Conservation (phyloP, 2,113 vertebrate species). For the Pica pica region DNA sequence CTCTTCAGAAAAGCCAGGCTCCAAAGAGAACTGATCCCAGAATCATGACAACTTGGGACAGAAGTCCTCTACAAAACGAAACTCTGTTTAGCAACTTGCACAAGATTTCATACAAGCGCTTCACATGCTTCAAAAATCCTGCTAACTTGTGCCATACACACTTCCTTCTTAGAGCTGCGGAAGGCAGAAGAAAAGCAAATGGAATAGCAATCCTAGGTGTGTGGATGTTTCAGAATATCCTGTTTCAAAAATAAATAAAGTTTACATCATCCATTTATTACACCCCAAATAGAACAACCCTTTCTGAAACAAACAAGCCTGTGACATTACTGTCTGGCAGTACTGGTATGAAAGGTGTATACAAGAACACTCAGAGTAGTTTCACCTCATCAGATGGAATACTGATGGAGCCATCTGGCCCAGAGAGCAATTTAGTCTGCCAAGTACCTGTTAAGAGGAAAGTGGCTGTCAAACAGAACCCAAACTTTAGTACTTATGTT, state of each 20-base stretch:
- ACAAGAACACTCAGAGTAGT: not conserved
- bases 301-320: not conserved
- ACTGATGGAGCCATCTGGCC: not conserved
- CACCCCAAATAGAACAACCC: not conserved
- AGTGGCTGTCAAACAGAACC: not conserved
- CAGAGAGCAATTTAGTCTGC: not conserved
- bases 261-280: not conserved
- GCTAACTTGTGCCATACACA: not conserved
- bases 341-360: not conserved
- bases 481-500: not conserved
- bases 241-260: not conserved
- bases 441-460: not conserved
- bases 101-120: not conserved
- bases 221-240: not conserved
- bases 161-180: not conserved
- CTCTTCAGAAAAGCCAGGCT: not conserved
- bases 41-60: not conserved
- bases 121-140: not conserved
- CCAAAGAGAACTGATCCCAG: not conserved
- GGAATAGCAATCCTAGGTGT: not conserved
- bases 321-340: not conserved
- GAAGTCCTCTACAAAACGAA: not conserved
- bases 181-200: not conserved
- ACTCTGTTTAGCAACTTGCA: not conserved
- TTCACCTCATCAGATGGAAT: not conserved